Conservation (phyloP, 2,888 invertebrate species). For the Cryptocephalus moraei region DNA sequence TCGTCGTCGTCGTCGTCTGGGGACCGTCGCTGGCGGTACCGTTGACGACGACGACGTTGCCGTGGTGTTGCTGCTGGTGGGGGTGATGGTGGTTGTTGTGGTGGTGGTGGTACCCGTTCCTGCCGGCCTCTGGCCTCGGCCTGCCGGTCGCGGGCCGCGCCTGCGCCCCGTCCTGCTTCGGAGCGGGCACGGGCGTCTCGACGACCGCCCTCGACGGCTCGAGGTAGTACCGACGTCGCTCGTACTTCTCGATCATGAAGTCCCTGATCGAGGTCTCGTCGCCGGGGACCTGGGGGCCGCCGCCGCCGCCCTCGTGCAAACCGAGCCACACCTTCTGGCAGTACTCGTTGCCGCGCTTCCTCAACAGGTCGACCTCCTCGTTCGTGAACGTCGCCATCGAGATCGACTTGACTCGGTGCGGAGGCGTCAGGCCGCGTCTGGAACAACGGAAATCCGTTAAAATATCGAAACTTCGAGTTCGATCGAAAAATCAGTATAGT, state of each 20-base stretch:
- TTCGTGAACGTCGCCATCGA: slow-evolving; percentile 96
- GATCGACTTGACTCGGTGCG: slow-evolving; percentile 96
- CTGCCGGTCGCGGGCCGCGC: slow-evolving; percentile 12
- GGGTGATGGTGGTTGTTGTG: slow-evolving; percentile 2
- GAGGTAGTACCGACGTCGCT: slow-evolving; percentile 63
- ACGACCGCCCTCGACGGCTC: slow-evolving; percentile 17
- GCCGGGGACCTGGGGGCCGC: slow-evolving; percentile 57
- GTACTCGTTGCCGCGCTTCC: slow-evolving; percentile 84
- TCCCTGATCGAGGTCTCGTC: slow-evolving; percentile 88
- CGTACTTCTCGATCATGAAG: slow-evolving; percentile 91
- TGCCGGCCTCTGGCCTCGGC: slow-evolving; percentile 23
- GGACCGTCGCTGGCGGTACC: not conserved
- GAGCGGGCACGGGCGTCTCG: slow-evolving; percentile 7
- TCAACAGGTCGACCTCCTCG: slow-evolving; percentile 89
- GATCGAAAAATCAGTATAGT: too few species aligned
- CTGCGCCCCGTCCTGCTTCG: not conserved
- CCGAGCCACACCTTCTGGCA: slow-evolving; percentile 91
- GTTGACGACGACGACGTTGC: slow-evolving; percentile 4
- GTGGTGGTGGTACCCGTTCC: slow-evolving; percentile 10
- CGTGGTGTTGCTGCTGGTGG: slow-evolving; percentile 11
- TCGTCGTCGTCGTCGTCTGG: too few species aligned
- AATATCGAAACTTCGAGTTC: too few species aligned
- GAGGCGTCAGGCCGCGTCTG: slow-evolving; percentile 94
- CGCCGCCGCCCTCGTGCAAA: slow-evolving; percentile 68
- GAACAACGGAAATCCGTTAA: slow-evolving; percentile 32